A percentile compares a stretch with the other conserved stretches of the same genome.
Conservation (phyloP, 2,888 invertebrate genomes). For the Drosophila putrida region DNA sequence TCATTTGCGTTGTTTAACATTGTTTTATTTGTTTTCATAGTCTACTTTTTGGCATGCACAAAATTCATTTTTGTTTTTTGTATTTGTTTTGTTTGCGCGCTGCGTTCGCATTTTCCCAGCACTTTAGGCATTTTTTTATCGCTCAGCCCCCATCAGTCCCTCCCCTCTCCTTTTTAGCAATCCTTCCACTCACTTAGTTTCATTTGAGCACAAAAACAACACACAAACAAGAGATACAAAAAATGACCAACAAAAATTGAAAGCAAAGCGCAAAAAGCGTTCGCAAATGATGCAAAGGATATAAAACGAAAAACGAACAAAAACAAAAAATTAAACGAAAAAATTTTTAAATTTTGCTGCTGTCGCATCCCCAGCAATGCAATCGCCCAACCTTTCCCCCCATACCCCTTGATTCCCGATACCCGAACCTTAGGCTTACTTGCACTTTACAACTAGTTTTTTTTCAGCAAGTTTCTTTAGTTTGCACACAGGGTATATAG, state of each 20-base stretch:
- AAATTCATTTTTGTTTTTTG: constrained; percentile 7
- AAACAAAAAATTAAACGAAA: not conserved
- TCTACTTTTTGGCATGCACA: constrained; percentile 40
- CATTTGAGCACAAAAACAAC: constrained; percentile 60
- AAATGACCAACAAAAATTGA: constrained; percentile 29
- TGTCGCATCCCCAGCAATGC: constrained; percentile 38
- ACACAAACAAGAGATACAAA: constrained; percentile 30
- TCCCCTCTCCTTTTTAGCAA: constrained; percentile 5
- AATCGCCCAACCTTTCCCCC: not conserved
- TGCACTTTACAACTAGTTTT: constrained; percentile 64
- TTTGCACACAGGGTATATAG: not conserved
- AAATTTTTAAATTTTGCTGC: constrained; percentile 29
- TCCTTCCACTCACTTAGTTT: constrained; percentile 74
- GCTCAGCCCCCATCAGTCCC: constrained; percentile 13
- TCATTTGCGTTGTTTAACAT: not conserved
- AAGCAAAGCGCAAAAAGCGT: constrained; percentile 56
- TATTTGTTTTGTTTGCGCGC: constrained; percentile 24
- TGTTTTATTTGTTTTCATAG: not conserved
- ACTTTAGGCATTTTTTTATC: constrained; percentile 51
- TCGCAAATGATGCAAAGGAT: constrained; percentile 60
- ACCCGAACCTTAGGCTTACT: constrained; percentile 34
- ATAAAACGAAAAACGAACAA: not conserved
- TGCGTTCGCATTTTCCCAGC: constrained; percentile 56
- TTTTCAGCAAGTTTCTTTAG: constrained; percentile 25
- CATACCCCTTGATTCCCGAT: not conserved